phyloP scores from a whole-genome alignment of 2,113 vertebrate genomes.

The Cinclus mexicanus region DNA sequence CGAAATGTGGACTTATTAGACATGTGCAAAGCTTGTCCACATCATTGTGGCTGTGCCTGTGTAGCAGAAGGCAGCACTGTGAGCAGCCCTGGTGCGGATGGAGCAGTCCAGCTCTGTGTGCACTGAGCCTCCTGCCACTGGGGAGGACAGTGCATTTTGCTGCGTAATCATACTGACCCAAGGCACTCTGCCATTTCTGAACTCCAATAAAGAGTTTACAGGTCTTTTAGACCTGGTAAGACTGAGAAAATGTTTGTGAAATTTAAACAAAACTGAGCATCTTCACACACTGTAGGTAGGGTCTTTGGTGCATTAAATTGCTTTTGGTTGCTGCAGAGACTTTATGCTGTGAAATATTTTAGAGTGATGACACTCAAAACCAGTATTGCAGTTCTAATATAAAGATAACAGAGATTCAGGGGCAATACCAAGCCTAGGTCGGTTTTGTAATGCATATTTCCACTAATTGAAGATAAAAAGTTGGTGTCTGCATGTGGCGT shows the following conservation, averaged over 20 bases:
- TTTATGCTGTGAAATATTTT: background rate
- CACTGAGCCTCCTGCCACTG: rapidly evolving
- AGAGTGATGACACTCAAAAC: background rate
- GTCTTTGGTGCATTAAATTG: background rate
- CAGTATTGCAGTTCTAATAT: background rate
- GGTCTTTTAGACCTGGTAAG: background rate
- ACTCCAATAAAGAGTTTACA: background rate
- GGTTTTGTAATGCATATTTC: background rate
- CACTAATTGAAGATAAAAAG: background rate
- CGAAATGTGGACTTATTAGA: background rate
- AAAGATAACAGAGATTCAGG: background rate
- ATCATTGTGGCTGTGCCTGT: background rate
- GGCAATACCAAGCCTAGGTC: background rate
- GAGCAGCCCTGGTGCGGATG: rapidly evolving
- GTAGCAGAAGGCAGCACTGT: background rate
- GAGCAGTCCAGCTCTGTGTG: background rate
- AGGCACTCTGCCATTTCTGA: background rate
- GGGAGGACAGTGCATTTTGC: background rate
- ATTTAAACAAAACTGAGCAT: background rate
- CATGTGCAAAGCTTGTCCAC: background rate
- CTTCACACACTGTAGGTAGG: rapidly evolving
- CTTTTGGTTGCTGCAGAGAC: background rate
- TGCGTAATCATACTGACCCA: background rate
- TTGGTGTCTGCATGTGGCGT: background rate
- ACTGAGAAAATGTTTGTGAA: background rate